Evolutionary conservation across 2,113 vertebrate species (phyloP).

Genomic region (Aphelocoma coerulescens): DNA sequence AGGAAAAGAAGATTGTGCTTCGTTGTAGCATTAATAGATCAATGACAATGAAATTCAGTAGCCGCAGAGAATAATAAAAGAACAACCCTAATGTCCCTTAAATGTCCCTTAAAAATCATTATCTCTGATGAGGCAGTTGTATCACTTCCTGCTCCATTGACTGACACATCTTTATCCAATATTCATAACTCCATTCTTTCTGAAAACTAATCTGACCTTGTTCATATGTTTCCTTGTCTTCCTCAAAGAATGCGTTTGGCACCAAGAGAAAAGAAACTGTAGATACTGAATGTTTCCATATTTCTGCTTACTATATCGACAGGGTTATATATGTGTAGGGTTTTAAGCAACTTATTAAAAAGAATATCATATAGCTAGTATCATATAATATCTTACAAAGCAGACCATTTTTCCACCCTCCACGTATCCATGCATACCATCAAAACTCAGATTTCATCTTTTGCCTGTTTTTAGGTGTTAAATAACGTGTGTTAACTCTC

Average conservation of each 20-base stretch:
- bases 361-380: background rate
- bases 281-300: background rate
- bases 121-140: background rate
- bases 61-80: background rate
- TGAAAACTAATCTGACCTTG: background rate
- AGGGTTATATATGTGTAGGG: rapidly evolving
- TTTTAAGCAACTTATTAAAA: background rate
- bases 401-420: background rate
- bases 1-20: background rate
- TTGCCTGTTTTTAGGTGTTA: background rate
- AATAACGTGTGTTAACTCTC: background rate
- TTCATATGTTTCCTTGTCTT: background rate
- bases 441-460: background rate
- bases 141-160: background rate
- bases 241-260: background rate
- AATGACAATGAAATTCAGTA: background rate
- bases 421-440: background rate
- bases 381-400: background rate
- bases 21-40: background rate
- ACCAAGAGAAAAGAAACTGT: background rate
- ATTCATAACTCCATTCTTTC: background rate
- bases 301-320: background rate
- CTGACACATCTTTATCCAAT: background rate
- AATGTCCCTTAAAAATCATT: background rate
- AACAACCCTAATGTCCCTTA: background rate